These are phyloP conservation scores for Neosilurus hyrtlii DNA, from an alignment of 2,797 vertebrate genomes.

Conservation along the genomic window DNA sequence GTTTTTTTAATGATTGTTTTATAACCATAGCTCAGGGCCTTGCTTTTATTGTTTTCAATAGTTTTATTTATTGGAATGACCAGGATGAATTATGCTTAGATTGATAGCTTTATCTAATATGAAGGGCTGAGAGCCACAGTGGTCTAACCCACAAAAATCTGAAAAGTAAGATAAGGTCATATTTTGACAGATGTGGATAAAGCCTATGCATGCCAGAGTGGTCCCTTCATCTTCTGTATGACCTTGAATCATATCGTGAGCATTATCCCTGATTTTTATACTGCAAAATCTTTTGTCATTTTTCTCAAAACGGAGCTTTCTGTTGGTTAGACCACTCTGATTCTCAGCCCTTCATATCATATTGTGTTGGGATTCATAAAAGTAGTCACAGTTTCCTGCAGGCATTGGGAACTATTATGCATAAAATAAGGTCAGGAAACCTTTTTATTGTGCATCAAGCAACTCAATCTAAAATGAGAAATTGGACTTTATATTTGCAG, in stretches of 20 bases:
- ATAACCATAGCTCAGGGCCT: background rate
- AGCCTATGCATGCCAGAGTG: too few species aligned
- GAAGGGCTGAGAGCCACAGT: too few species aligned
- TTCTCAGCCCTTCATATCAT: background rate
- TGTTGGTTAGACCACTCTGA: too few species aligned
- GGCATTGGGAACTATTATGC: slow-evolving; percentile 3
- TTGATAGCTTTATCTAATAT: slow-evolving; percentile 14
- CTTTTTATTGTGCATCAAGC: slow-evolving; percentile 12
- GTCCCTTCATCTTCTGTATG: too few species aligned
- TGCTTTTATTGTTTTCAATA: background rate
- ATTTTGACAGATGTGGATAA: too few species aligned
- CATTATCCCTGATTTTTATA: too few species aligned
- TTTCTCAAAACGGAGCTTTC: too few species aligned
- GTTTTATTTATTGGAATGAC: slow-evolving; percentile 8
- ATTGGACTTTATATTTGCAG: slow-evolving; percentile 29
- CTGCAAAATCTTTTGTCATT: too few species aligned
- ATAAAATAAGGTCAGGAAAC: slow-evolving; percentile 29
- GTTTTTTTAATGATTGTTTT: slow-evolving; percentile 18
- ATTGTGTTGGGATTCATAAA: slow-evolving; percentile 17
- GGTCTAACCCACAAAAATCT: too few species aligned
- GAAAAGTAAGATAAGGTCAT: too few species aligned
- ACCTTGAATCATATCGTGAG: too few species aligned
- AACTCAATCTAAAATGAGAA: slow-evolving; percentile 28
- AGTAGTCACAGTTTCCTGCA: slow-evolving; percentile 24
- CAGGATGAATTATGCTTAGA: slow-evolving; percentile 21